Conservation (phyloP, 2,113 vertebrate species). For the Aspiorhynchus laticeps region DNA sequence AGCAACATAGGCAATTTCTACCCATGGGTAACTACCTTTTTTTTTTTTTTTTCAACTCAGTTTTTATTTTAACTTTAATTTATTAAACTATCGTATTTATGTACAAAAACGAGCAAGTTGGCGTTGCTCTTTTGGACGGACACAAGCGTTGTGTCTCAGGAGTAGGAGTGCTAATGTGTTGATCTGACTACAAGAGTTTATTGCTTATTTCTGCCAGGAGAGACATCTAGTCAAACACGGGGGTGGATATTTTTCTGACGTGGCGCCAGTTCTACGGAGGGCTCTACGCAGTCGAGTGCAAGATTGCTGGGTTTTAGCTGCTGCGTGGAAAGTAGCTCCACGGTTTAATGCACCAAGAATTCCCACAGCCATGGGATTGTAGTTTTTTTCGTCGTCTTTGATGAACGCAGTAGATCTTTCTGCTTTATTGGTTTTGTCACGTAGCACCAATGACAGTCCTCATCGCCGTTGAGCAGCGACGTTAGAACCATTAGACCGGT, state of each 20-base stretch:
- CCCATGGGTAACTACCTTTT: conserved; percentile 65
- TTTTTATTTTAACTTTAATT: conserved; percentile 66
- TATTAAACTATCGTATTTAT: conserved; percentile 75
- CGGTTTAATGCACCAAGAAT: conserved; percentile 49
- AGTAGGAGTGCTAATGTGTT: conserved; percentile 37
- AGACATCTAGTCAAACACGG: conserved; percentile 64
- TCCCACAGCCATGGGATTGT: conserved; percentile 52
- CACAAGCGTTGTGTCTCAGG: conserved; percentile 58
- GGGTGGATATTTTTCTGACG: conserved; percentile 65
- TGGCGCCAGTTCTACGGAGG: conserved; percentile 68
- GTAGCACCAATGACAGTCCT: conserved; percentile 75
- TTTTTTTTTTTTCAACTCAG: conserved; percentile 45
- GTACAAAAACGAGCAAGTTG: conserved; percentile 70
- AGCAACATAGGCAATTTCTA: conserved; percentile 77
- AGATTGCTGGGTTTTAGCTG: conserved; percentile 71
- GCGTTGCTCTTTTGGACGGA: conserved; percentile 64
- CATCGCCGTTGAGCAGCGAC: conserved; percentile 44
- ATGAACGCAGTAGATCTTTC: conserved; percentile 48
- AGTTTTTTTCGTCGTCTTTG: conserved; percentile 53
- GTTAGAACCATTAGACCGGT: background rate
- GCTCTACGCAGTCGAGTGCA: conserved; percentile 64
- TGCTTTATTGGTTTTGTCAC: conserved; percentile 59
- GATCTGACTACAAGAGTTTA: conserved; percentile 67
- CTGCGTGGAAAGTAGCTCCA: conserved; percentile 55
- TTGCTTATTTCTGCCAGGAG: conserved; percentile 79